Percentiles rank a stretch among this genome's conserved stretches.
phyloP scores from a whole-genome alignment of 2,888 invertebrate species.

The Ptychoptera contaminata region DNA sequence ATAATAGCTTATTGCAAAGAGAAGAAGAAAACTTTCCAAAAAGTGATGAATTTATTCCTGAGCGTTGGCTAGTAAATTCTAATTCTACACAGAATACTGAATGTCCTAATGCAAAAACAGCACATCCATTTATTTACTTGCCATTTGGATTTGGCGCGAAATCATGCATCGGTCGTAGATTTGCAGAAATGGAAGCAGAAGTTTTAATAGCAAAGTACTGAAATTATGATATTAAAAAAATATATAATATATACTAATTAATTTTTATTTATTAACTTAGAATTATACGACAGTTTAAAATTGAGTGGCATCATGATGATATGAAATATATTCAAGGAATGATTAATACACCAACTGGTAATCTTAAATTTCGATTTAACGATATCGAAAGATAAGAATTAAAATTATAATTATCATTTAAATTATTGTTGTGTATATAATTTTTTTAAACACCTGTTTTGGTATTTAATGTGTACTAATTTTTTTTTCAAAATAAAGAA shows the following conservation, averaged over 20 bases:
- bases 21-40: constrained; percentile 46
- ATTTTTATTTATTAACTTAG: constrained; percentile 21
- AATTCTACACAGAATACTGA: background rate
- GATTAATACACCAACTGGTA: constrained; percentile 19
- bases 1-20: constrained; percentile 47
- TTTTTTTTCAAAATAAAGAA: too few relatives aligned
- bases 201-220: constrained; percentile 30
- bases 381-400: constrained; percentile 8
- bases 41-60: constrained; percentile 51
- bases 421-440: too few relatives aligned
- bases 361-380: constrained; percentile 17
- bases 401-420: too few relatives aligned
- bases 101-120: background rate
- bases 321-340: constrained; percentile 16
- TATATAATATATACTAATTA: background rate
- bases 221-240: background rate
- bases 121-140: constrained; percentile 2
- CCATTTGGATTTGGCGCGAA: constrained; percentile 24
- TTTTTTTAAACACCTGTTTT: too few relatives aligned
- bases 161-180: constrained; percentile 50
- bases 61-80: constrained; percentile 46
- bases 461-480: too few relatives aligned
- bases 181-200: constrained; percentile 56
- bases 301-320: constrained; percentile 25
- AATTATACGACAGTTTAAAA: constrained; percentile 26